Evolutionary conservation across 2,888 invertebrate genomes (phyloP), one percentile per base, ranked within the genome.

Genomic region (Anodontia alba): DNA sequence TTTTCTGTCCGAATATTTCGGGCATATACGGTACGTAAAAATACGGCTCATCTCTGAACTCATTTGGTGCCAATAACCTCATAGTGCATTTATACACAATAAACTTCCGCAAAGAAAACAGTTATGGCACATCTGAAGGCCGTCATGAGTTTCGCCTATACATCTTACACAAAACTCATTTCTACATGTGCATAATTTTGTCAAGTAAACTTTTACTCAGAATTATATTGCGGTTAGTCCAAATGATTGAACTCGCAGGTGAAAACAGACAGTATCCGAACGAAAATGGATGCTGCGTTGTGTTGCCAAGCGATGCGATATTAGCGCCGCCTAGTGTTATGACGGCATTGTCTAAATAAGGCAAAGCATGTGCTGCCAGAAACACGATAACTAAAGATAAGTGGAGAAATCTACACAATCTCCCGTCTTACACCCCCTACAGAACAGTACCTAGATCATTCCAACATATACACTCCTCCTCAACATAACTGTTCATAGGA

Each of bases 341-440:
- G 83, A 83, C 83, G 81, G 84, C 84, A 77, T 42, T 87, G 88
- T 84, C 86, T 88, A 87, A 84, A 90, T 90, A 84, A 86, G 90
- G 84, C 77, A 87, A 86, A 83, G 88, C 89, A 88, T 89, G 85
- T 84, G 73, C 76, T 69, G 71, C 74, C 38, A 81, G 87, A 87
- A 89, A 87, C 87, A 62, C 81, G 86, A 87, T 84, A 31, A 62
- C 33, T 62, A 33, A 62, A 62, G 62, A 62, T 62, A 62, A 31
- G 62, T 62, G 33, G 31, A 62, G 62, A 33, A 33, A 62, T 17
- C 62, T 62, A 62, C 62, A 62, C 62, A 62, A 62, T 62, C 33
- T 62, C 62, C 62, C 62, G 62, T 62, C 33, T 31, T 62, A 62
- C 62, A 62, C 62, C 62, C 62, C 62, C 10, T 33, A 62, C 31